A percentile compares a stretch with the other conserved stretches of the same genome.
Conservation (phyloP, 2,888 invertebrate species). For the Clanis bilineata region DNA sequence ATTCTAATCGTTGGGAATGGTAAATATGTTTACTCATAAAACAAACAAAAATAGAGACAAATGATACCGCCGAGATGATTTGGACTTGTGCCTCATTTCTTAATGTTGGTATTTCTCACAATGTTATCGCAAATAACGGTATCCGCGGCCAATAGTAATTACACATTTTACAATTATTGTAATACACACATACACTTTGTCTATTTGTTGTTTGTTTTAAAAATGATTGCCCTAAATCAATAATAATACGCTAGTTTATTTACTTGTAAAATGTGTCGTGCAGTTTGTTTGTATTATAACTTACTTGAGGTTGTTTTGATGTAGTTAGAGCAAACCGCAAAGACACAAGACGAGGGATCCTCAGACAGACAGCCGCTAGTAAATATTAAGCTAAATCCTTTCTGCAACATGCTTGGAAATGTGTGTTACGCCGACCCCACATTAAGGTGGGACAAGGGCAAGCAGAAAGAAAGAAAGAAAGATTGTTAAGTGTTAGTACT, state of each 20-base stretch:
- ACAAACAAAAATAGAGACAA: constrained; percentile 5
- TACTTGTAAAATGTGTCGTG: constrained; percentile 22
- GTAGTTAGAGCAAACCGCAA: background rate
- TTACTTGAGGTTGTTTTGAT: background rate
- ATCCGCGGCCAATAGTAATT: background rate
- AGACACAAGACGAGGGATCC: background rate
- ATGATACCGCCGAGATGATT: constrained; percentile 8
- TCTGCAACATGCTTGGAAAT: too few relatives aligned
- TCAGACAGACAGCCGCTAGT: too few relatives aligned
- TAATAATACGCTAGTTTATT: constrained; percentile 17
- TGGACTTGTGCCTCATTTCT: constrained; percentile 13
- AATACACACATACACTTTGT: constrained; percentile 12
- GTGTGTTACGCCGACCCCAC: too few relatives aligned
- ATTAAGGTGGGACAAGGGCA: too few relatives aligned
- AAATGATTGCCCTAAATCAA: constrained; percentile 36
- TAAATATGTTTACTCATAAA: background rate
- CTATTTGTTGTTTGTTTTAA: constrained; percentile 27
- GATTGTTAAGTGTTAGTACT: too few relatives aligned
- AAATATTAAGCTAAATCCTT: too few relatives aligned
- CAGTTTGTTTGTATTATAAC: background rate
- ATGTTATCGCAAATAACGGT: background rate
- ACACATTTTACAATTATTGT: constrained; percentile 14
- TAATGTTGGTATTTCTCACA: constrained; percentile 17
- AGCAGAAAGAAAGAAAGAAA: too few relatives aligned
- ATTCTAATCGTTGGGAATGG: background rate